phyloP scores from a whole-genome alignment of 1,140 invertebrate species.

The Argopecten irradians region DNA sequence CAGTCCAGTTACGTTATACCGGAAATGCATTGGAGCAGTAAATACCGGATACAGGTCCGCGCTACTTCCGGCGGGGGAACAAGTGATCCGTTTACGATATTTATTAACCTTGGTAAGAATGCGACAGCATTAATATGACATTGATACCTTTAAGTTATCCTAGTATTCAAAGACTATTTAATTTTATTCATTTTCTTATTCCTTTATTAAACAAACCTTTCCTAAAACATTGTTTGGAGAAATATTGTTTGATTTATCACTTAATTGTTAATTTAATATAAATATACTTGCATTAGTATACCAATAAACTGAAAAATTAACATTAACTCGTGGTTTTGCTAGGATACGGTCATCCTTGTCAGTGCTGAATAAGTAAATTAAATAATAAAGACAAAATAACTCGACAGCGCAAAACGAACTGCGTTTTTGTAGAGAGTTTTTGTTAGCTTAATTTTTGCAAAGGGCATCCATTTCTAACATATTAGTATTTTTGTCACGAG shows the following conservation, averaged over 20 bases:
- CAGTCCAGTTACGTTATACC: slow-evolving; percentile 20
- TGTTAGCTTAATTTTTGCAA: too few species aligned
- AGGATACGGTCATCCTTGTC: too few species aligned
- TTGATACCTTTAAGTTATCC: background rate
- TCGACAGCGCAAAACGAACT: too few species aligned
- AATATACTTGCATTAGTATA: too few species aligned
- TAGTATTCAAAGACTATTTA: background rate
- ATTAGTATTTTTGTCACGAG: too few species aligned
- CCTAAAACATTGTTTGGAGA: background rate
- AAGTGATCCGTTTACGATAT: background rate
- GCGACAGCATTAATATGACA: background rate
- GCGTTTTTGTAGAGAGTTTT: too few species aligned
- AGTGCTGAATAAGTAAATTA: too few species aligned
- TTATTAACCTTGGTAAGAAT: slow-evolving; percentile 26
- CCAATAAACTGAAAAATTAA: too few species aligned
- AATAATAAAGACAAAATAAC: too few species aligned
- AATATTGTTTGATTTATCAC: background rate
- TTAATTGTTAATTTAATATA: background rate
- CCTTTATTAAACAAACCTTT: background rate
- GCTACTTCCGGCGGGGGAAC: slow-evolving; percentile 36
- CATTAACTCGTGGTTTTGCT: too few species aligned
- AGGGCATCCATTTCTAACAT: too few species aligned
- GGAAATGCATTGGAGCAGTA: slow-evolving; percentile 41
- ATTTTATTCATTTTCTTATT: background rate
- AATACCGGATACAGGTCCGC: slow-evolving; percentile 32